Evolutionary conservation across 2,888 invertebrate genomes (phyloP).

Genomic region (Thelaira solivaga): DNA sequence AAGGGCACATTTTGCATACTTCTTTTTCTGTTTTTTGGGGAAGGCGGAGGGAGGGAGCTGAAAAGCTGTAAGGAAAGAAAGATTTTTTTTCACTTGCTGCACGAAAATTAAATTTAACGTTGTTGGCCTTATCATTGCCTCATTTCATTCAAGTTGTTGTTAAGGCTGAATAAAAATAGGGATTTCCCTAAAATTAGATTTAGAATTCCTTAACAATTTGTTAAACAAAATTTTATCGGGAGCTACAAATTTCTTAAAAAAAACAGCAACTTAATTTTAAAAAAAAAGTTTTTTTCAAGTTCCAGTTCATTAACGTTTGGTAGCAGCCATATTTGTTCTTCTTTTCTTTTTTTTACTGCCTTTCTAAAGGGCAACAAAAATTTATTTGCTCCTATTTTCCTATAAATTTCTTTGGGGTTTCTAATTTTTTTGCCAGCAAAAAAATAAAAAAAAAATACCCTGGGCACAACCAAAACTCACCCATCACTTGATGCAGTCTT

Average conservation of each 20-base stretch:
- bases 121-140: constrained; percentile 38
- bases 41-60: constrained; percentile 20
- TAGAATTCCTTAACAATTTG: too few species aligned
- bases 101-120: constrained; percentile 46
- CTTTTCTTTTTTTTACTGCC: too few species aligned
- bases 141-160: constrained; percentile 33
- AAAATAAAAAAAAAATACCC: too few species aligned
- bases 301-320: too few species aligned
- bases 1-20: constrained; percentile 10
- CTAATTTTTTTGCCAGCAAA: neutral
- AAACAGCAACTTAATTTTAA: too few species aligned
- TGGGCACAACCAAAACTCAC: neutral
- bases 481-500: constrained; percentile 38
- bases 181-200: neutral
- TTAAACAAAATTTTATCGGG: too few species aligned
- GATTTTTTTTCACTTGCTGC: constrained; percentile 31
- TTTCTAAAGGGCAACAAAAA: too few species aligned
- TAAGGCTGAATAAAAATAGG: constrained; percentile 14
- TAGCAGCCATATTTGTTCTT: too few species aligned
- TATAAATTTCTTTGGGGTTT: neutral
- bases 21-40: constrained; percentile 38
- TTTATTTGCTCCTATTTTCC: neutral
- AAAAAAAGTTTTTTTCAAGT: too few species aligned
- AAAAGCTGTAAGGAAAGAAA: too few species aligned
- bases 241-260: too few species aligned